Percentiles rank a stretch among this genome's conserved stretches.
phyloP scores from a whole-genome alignment of 2,113 vertebrate species.

The Elanus axillaris region DNA sequence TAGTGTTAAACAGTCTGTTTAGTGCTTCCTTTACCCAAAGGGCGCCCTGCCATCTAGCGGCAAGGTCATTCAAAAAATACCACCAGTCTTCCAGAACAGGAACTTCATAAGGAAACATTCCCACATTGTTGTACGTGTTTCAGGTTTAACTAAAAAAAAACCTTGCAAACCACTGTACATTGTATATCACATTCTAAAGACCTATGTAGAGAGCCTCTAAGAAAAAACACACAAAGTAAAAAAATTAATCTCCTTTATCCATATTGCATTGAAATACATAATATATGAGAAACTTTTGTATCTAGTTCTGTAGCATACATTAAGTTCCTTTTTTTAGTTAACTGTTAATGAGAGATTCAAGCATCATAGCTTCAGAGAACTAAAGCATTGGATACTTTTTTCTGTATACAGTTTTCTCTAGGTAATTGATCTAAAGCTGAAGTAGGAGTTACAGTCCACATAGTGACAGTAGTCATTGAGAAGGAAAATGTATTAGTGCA shows the following conservation, averaged over 20 bases:
- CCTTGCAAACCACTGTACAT: not conserved
- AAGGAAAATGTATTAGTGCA: not conserved
- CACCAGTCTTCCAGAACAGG: not conserved
- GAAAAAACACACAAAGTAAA: not conserved
- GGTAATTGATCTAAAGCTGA: not conserved
- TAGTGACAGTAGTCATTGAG: not conserved
- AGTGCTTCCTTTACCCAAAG: not conserved
- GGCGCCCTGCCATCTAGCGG: slow-evolving; percentile 72
- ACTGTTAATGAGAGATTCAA: not conserved
- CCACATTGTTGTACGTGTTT: fast-evolving
- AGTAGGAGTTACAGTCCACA: not conserved
- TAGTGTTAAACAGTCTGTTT: fast-evolving
- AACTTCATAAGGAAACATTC: not conserved
- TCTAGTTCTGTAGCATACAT: not conserved
- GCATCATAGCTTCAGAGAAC: not conserved
- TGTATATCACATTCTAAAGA: not conserved
- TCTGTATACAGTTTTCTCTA: not conserved
- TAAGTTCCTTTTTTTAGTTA: not conserved
- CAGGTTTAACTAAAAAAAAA: not conserved
- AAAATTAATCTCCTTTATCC: not conserved
- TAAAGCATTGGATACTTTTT: not conserved
- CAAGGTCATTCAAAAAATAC: not conserved
- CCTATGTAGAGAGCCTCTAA: not conserved
- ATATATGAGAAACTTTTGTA: not conserved
- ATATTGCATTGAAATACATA: not conserved